A percentile compares a stretch with the other conserved stretches of the same genome.
phyloP scores from a whole-genome alignment of 37 sponge, comb jelly and placozoan genomes.

The Eunapius fragilis region DNA sequence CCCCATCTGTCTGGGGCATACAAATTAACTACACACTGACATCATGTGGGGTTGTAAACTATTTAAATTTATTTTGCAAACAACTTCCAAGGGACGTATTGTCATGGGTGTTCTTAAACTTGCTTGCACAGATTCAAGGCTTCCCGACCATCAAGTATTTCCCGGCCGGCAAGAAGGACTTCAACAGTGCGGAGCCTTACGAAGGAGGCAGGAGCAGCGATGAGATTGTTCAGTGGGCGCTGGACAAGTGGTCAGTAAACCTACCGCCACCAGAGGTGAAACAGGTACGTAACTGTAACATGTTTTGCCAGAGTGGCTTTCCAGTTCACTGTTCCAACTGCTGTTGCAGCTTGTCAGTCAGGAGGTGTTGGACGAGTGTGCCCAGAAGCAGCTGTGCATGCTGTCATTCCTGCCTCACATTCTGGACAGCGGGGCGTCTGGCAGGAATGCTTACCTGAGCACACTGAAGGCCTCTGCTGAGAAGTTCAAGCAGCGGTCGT shows the following conservation, averaged over 20 bases:
- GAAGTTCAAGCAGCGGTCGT: constrained; percentile 86
- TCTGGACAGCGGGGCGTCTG: constrained; percentile 87
- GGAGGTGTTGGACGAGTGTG: constrained; percentile 79
- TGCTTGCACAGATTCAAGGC: constrained; percentile 79
- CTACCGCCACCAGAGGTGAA: constrained; percentile 92
- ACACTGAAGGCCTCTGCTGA: constrained; percentile 63
- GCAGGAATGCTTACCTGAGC: constrained; percentile 72
- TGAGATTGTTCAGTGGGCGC: constrained; percentile 90
- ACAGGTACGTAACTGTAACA: constrained; percentile 51
- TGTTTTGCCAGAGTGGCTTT: constrained; percentile 4
- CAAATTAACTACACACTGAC: too few relatives aligned
- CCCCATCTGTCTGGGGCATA: too few relatives aligned
- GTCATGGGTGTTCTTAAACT: too few relatives aligned
- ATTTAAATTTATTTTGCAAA: too few relatives aligned
- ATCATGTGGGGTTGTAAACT: too few relatives aligned
- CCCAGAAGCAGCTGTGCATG: constrained; percentile 86
- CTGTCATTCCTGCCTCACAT: constrained; percentile 95
- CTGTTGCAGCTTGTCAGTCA: constrained; percentile 63
- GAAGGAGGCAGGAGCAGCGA: constrained; percentile 83
- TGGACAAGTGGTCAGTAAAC: constrained; percentile 64
- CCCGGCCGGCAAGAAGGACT: constrained; percentile 89
- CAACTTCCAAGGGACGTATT: too few relatives aligned
- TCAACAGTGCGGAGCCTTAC: constrained; percentile 78
- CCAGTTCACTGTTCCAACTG: not conserved
- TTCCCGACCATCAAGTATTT: constrained; percentile 98